Base-by-base conservation (phyloP, 1,140 invertebrate species). In the Drosophila busckii region DNA sequence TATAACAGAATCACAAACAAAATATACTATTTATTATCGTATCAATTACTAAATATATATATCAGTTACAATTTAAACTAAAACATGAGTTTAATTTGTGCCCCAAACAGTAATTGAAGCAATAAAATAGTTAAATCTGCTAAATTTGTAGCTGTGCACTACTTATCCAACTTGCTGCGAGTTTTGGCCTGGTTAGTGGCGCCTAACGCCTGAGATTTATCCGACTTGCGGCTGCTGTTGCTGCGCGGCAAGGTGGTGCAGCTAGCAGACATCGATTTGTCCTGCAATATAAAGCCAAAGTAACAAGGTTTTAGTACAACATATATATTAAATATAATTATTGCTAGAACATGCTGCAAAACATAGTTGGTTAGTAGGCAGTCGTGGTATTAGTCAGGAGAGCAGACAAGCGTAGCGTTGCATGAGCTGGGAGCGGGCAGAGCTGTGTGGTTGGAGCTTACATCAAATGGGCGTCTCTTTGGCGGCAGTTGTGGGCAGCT, bases 221-320 rank as follows among this genome's bases (percentile, higher is more conserved):
- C 76, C 22, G 76, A 26, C 34, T 63, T 78, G 54, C 37, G 88
- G 66, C 69, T 90, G 89, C 86, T 90, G 13, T 62, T 90, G 63
- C 88, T 90, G 25, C 89, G 88, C 20, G 90, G 90, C 35, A 91
- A 70, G 9, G 90, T 91, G 28, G 90, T 90, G 65, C 89, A 91
- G 58, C 84, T 90, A 41, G 89, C 56, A 34, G 85, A 86, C 66
- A 87, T 87, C 31, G 53, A 88, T 70, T 90, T 90, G 88, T 91
- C 85, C 56, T 90, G 88, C 1, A 83, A 82, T 2, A 23, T 1
- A 50, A 19, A 42, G 6, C 4, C 7, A 26, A 9, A 44, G 9
- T 45, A 29, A 31, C 9, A 9, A 44, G 22, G 13, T 12, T 19
- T 7, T 40, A 4, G 37, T 49, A 35, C 0, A 1, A 5, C 0